Evolutionary conservation across 2,797 vertebrate species (phyloP), one percentile per base, ranked within the genome.

Genomic region (Eupleurogrammus muticus): DNA sequence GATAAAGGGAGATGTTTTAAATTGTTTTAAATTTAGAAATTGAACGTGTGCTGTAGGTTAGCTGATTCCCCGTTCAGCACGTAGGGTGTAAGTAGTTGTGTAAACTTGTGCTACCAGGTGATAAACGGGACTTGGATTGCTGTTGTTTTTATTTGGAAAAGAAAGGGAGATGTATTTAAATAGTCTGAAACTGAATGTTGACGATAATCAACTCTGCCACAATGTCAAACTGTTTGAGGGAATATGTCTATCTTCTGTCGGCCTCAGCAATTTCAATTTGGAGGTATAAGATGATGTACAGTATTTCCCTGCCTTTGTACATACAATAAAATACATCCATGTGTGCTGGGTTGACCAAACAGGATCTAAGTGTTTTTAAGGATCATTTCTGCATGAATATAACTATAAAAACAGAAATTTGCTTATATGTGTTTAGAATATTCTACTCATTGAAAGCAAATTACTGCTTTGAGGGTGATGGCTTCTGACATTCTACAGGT

Each of bases 401-500:
- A 44, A 49, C 34, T 14, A 4, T 21, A 14, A 70, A 53, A 47
- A 0, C 14, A 57, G 7, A 12, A 69, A 14, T 3, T 1, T 20
- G 19, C 20, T 17, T 34, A 49, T n/a, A 13, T 60, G 2, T 47
- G 10, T 66, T 79, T 10, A 59, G 21, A 66, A 63, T 11, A 46
- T 47, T 69, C 51, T 47, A 23, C 28, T 78, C 66, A 62, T 59
- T 38, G 28, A 70, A 75, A 61, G 36, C 49, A 47, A 73, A 74
- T 44, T 35, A 65, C 40, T 46, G 46, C 44, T 79, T 47, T 69
- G 67, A 76, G 48, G 47, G 20, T 57, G 64, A 86, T 77, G 50
- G 24, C 35, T 60, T 69, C 23, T 82, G 82, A 84, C 82, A 70
- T 53, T 49, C 20, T 58, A 73, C 83, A 86, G 84, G 84, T 90